Evolutionary conservation across 2,888 invertebrate genomes (phyloP).

Genomic region (Sarcophaga subvicina): DNA sequence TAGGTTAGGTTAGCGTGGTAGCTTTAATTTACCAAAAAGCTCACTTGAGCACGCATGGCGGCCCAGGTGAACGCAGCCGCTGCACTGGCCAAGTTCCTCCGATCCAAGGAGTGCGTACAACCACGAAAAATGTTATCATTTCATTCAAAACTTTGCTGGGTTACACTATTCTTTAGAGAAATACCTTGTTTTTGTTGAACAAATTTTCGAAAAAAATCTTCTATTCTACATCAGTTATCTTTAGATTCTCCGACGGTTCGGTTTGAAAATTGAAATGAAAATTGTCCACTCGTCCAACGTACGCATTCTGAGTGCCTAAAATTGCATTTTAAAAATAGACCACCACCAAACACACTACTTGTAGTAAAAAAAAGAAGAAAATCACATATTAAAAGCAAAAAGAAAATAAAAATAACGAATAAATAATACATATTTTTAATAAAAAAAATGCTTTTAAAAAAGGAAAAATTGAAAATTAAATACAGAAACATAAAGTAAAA

Average conservation of each 20-base stretch:
- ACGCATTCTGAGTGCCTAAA: conserved; percentile 67
- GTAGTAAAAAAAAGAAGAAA: conserved; percentile 48
- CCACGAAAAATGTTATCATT: too few species aligned
- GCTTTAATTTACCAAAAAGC: too few species aligned
- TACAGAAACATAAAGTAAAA: not conserved
- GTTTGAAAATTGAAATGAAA: conserved; percentile 63
- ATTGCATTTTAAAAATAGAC: conserved; percentile 72
- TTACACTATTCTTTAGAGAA: conserved; percentile 4
- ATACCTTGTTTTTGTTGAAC: conserved; percentile 13
- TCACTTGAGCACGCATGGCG: too few species aligned
- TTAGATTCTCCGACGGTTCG: conserved; percentile 69
- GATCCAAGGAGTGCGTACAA: too few species aligned
- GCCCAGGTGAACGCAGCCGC: too few species aligned
- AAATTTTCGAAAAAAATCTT: conserved; percentile 41
- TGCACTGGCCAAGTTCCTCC: too few species aligned
- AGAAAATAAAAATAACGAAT: conserved; percentile 36
- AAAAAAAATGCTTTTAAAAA: conserved; percentile 16
- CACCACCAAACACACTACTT: conserved; percentile 41
- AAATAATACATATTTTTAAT: conserved; percentile 49
- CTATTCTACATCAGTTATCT: conserved; percentile 65
- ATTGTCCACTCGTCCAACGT: conserved; percentile 44
- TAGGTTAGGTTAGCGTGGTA: too few species aligned
- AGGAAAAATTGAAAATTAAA: conserved; percentile 18
- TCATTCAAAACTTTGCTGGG: conserved; percentile 18
- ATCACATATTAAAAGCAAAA: conserved; percentile 33